Base-by-base conservation (phyloP, 2,888 invertebrate genomes). In the Synergus umbraculus region DNA sequence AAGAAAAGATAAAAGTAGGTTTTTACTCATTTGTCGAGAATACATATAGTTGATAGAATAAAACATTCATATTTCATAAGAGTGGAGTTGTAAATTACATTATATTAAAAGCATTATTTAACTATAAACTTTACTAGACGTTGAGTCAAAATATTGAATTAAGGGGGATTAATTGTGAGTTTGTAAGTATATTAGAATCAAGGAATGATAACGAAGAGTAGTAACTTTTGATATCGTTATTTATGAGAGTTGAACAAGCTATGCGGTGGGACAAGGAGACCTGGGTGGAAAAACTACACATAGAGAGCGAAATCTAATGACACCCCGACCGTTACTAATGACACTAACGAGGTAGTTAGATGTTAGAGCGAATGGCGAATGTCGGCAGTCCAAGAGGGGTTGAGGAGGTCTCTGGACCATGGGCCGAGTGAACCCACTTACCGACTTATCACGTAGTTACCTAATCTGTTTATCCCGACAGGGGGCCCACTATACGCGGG, bases 401-500 rank as follows among this genome's bases (percentile, higher is more conserved):
- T 65, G 84, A 83, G 81, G 78, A 82, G 86, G 82, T 82, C 84
- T 82, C 83, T 85, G 86, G 89, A 88, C 88, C 86, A 86, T 86
- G 89, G 88, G 87, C 88, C 90, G 90, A 90, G 89, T 87, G 91
- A 92, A 91, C 91, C 92, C 92, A 92, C 92, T 92, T 92, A 92
- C 92, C 91, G 91, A 92, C 92, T 92, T 92, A 92, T 92, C 92
- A 92, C 92, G 92, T 92, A 92, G 92, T 92, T 92, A 91, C 91
- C 91, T 92, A 92, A 92, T 92, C 92, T 92, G 92, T 92, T 92
- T 92, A 92, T 91, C 92, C 91, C 90, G 88, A 88, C 88, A 80
- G 84, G 86, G 83, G 84, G 78, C 77, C 76, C 65, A 77, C 69
- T 77, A 81, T 76, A 78, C 77, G 83, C 80, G 80, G 84, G 85